phyloP scores from a whole-genome alignment of 2,113 vertebrate species.

The Hydropotes inermis region DNA sequence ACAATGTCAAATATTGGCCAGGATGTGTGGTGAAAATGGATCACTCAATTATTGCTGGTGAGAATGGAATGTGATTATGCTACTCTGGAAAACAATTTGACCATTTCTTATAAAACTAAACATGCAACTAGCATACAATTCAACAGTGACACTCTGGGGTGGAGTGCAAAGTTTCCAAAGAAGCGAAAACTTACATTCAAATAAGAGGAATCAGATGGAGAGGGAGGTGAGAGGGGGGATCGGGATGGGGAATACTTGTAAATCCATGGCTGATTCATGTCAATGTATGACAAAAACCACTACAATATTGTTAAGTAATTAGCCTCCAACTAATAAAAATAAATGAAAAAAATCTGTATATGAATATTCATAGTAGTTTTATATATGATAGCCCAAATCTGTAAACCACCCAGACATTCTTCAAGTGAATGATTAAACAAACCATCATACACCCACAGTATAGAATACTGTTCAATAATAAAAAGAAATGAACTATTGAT shows the following conservation, averaged over 20 bases:
- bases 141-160: neutral
- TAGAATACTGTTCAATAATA: neutral
- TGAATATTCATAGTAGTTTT: neutral
- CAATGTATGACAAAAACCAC: too few relatives aligned
- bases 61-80: neutral
- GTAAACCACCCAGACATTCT: neutral
- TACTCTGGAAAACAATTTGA: neutral
- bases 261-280: too few relatives aligned
- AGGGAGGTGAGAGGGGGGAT: too few relatives aligned
- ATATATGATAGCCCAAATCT: neutral
- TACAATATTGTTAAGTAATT: too few relatives aligned
- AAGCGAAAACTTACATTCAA: neutral
- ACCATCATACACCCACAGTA: neutral
- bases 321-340: neutral
- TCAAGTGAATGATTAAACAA: neutral
- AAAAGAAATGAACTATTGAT: neutral
- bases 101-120: neutral
- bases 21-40: neutral
- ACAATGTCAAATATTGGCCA: neutral
- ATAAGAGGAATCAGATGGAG: too few relatives aligned
- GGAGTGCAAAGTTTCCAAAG: neutral
- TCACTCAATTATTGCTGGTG: neutral
- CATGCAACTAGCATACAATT: neutral
- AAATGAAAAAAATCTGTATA: neutral
- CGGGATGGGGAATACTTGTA: too few relatives aligned